Evolutionary conservation across 2,888 invertebrate genomes (phyloP).

Genomic region (Venustoraphidia nigricollis): DNA sequence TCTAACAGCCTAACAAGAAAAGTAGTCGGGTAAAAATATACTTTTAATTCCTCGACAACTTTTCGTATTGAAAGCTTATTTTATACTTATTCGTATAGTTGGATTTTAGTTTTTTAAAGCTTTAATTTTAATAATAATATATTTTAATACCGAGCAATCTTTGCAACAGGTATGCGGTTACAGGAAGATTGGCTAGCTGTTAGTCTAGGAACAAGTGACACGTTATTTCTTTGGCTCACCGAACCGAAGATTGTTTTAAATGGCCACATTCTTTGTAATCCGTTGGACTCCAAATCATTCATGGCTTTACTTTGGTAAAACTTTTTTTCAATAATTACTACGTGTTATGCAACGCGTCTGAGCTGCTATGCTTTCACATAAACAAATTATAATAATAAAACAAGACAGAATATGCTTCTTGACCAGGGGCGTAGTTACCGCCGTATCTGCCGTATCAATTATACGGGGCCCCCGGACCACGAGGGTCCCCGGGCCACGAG

Average conservation of each 20-base stretch:
- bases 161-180: slow-evolving; percentile 53
- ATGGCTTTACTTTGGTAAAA: slow-evolving; percentile 78
- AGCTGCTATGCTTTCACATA: background rate
- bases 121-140: slow-evolving; percentile 1
- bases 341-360: background rate
- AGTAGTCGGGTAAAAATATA: too few relatives aligned
- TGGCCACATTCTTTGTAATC: slow-evolving; percentile 81
- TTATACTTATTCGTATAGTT: slow-evolving; percentile 1
- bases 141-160: background rate
- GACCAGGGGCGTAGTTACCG: too few relatives aligned
- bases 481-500: too few relatives aligned
- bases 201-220: slow-evolving; percentile 89
- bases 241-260: slow-evolving; percentile 51
- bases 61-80: too few relatives aligned
- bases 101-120: too few relatives aligned
- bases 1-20: too few relatives aligned
- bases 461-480: too few relatives aligned
- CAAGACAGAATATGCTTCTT: too few relatives aligned
- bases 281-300: slow-evolving; percentile 57
- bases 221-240: slow-evolving; percentile 63
- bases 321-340: background rate
- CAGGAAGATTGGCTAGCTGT: slow-evolving; percentile 70
- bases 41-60: too few relatives aligned
- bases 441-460: too few relatives aligned
- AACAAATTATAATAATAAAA: too few relatives aligned